Base-by-base conservation (phyloP, 2,888 invertebrate species). In the Machimus atricapillus region DNA sequence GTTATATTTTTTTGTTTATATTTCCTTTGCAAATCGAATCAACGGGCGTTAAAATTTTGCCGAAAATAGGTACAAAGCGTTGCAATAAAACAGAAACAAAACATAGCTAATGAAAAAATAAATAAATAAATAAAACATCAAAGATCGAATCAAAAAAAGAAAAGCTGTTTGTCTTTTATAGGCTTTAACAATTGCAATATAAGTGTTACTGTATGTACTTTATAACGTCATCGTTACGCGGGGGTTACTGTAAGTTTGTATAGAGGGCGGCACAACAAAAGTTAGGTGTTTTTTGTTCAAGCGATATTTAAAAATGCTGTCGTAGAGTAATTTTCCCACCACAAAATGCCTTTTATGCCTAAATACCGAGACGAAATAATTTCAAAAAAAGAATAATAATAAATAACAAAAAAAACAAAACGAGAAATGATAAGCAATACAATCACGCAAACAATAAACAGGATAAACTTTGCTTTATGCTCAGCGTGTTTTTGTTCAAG, bases 261-360 rank as follows among this genome's bases (percentile, higher is more conserved):
- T 66, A 27, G 27, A 66, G 66, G 66, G 66, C 66, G 66, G 66
- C 66, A 66, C 23, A 66, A 27, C 66, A 66, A 23, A 34, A n/a
- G 27, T 27, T 66, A 66, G 66, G 66, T 66, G 27, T 27, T 66
- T 27, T 66, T 66, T 66, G 27, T 66, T 66, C 66, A 27, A 66
- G 23, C 66, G 66, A 66, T 52, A 2, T 66, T 23, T 66, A 23
- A 46, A 46, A 16, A 46, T 66, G 66, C 66, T 66, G 58, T 82
- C 58, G 37, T 82, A 82, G 82, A 58, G 58, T 82, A 82, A 82
- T 82, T 82, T 82, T 66, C 82, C 82, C 56, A 82, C 66, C 82
- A 82, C 82, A 82, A 82, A 82, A 82, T 82, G 82, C 82, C 82
- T 82, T 82, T 82, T 82, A 82, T 37, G 82, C 82, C 58, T 82